Evolutionary conservation across 2,888 invertebrate species (phyloP).

Genomic region (Tineola bisselliella): DNA sequence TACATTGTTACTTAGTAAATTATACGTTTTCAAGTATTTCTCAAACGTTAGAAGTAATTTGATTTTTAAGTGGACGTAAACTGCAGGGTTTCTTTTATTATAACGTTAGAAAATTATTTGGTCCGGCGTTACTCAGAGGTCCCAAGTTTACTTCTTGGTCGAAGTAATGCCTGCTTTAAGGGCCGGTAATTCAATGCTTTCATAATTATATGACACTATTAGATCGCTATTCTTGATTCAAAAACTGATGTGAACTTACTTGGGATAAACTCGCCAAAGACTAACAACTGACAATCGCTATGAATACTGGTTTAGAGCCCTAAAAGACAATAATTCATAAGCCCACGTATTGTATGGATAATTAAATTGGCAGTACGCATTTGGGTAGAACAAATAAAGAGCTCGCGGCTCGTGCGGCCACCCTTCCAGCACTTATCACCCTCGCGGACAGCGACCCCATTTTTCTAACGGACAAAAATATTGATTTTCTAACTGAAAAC

Average conservation of each 20-base stretch:
- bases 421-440: slow-evolving; percentile 40
- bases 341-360: not conserved
- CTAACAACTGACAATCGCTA: too few species aligned
- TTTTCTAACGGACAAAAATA: slow-evolving; percentile 44
- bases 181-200: too few species aligned
- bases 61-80: slow-evolving; percentile 36
- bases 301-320: too few species aligned
- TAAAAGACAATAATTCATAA: too few species aligned
- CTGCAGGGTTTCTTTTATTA: not conserved
- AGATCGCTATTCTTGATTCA: too few species aligned
- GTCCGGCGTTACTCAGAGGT: too few species aligned
- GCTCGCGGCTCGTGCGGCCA: slow-evolving; percentile 55
- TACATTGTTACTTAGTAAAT: slow-evolving; percentile 44
- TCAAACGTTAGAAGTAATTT: slow-evolving; percentile 51
- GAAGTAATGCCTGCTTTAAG: too few species aligned
- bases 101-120: not conserved
- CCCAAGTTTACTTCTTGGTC: too few species aligned
- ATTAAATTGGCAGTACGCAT: slow-evolving; percentile 15
- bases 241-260: too few species aligned
- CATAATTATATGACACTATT: too few species aligned
- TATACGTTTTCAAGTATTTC: slow-evolving; percentile 48
- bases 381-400: slow-evolving; percentile 15
- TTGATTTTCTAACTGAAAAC: slow-evolving; percentile 62
- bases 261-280: too few species aligned
- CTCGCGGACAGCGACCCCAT: slow-evolving; percentile 46